Base-by-base conservation (phyloP, 2,113 vertebrate genomes). In the Hepsetus odoe region DNA sequence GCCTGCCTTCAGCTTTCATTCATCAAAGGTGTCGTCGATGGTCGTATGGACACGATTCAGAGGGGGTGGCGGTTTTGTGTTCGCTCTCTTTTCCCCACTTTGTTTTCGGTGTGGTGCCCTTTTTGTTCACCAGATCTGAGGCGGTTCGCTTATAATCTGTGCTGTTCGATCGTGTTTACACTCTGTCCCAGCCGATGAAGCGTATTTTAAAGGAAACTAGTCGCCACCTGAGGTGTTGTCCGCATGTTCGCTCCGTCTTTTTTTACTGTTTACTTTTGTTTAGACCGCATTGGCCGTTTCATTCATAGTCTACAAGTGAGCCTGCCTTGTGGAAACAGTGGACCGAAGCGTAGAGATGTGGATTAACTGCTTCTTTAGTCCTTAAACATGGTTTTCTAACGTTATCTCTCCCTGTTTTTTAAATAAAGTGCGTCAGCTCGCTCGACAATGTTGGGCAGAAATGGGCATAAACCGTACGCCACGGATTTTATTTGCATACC, bases 101-200 rank as follows among this genome's bases (percentile, higher is more conserved):
- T 77, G 75, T 77, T 69, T 58, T 33, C 24, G 51, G 40, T 74
- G 44, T 24, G 24, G 44, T 24, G 51, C 14, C 44, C 35, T 18
- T 65, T 66, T 40, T 51, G 49, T 67, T 40, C 22, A 30, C 46
- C 28, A n/a, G 33, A n/a, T 75, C 62, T 55, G 59, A 14, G 0
- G 26, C 30, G 53, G 6, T 2, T 2, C 18, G 42, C 11, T 26
- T 61, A 38, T 28, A 14, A 30, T 70, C 28, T 18, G 1, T 30
- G 42, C 53, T 30, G 14, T 55, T 49, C 76, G 53, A n/a, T 70
- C 69, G 56, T 78, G 67, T 79, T 71, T 40, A 64, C 11, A 53
- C 44, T 72, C 40, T 30, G 10, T 2, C 18, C 56, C 32, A 30
- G 24, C 14, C 13, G 33, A 7, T 6, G 20, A 46, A 35, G 1